Evolutionary conservation across 2,797 vertebrate species (phyloP).

Genomic region (Pseudochirops cupreus): DNA sequence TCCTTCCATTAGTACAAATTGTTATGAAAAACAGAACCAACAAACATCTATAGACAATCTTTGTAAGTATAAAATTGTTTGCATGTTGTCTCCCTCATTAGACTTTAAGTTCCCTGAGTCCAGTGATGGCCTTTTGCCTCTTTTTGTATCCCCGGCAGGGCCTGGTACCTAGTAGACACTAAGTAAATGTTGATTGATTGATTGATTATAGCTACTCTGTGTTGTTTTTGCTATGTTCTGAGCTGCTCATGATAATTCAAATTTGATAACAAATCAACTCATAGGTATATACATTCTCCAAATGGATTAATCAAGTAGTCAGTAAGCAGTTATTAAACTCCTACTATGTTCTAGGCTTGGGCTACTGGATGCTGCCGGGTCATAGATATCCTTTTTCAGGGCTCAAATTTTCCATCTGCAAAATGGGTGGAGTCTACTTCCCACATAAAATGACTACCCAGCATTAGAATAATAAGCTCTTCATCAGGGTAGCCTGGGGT

Average conservation of each 20-base stretch:
- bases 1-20: neutral
- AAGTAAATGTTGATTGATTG: neutral
- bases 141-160: neutral
- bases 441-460: conserved; percentile 29
- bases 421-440: conserved; percentile 13
- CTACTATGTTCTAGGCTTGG: neutral
- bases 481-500: conserved; percentile 8
- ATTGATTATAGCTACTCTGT: conserved; percentile 6
- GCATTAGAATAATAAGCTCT: conserved; percentile 40
- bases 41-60: neutral
- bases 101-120: neutral
- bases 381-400: neutral
- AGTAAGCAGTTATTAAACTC: neutral
- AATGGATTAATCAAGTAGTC: neutral
- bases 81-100: neutral
- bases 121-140: neutral
- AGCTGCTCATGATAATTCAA: neutral
- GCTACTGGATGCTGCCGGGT: neutral
- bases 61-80: neutral
- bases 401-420: conserved; percentile 5
- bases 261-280: neutral
- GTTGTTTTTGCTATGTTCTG: neutral
- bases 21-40: neutral
- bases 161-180: neutral
- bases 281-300: neutral